A percentile compares a stretch with the other conserved stretches of the same genome.
Evolutionary conservation across 2,888 invertebrate genomes (phyloP).

Genomic region (Sinohyriopsis cumingii): DNA sequence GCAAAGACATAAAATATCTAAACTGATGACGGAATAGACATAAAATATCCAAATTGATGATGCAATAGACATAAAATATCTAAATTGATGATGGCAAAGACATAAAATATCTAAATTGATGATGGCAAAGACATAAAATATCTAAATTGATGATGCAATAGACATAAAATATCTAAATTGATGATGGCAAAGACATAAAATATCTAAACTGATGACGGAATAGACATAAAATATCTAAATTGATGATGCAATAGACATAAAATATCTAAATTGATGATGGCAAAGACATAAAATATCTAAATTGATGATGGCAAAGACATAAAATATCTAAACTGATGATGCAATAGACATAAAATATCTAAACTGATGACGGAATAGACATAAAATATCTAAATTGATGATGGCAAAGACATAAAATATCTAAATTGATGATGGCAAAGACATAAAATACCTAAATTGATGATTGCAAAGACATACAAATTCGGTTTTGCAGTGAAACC

Average conservation of each 20-base stretch:
- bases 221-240: no score
- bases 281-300: neutral
- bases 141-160: neutral
- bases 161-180: no score
- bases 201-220: neutral
- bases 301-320: no score
- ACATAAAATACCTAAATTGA: neutral
- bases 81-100: neutral
- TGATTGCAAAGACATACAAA: neutral
- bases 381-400: neutral
- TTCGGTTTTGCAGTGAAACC: slow-evolving; percentile 28
- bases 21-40: neutral
- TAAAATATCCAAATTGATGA: no score
- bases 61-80: no score
- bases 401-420: neutral
- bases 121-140: no score
- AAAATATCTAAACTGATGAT: neutral
- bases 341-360: neutral
- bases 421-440: no score
- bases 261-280: neutral
- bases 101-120: no score
- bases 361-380: no score
- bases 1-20: no score
- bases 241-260: no score
- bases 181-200: no score